phyloP scores from a whole-genome alignment of 2,113 vertebrate genomes.

The Mystacornis crossleyi region DNA sequence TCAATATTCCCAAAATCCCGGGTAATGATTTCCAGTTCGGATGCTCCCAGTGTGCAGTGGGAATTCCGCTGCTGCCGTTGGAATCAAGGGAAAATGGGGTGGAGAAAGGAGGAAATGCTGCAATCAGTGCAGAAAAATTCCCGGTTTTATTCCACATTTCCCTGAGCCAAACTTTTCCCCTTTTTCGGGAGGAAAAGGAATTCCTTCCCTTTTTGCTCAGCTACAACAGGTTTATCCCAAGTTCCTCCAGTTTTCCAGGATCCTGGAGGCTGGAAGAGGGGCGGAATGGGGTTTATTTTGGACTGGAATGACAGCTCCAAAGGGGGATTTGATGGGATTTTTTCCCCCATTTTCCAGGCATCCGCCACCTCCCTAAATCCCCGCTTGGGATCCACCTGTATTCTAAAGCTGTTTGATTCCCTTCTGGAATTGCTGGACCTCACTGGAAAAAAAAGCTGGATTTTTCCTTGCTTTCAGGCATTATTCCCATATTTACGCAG shows the following conservation, averaged over 20 bases:
- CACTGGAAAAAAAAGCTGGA: rapidly evolving
- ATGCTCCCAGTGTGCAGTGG: conserved; percentile 12
- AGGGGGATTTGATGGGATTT: rapidly evolving
- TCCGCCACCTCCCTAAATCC: background rate
- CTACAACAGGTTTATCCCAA: conserved; percentile 55
- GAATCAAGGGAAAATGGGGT: conserved; percentile 67
- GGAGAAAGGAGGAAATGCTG: conserved; percentile 71
- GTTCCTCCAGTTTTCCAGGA: background rate
- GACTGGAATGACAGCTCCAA: background rate
- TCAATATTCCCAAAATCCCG: conserved; percentile 67
- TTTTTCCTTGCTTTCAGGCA: background rate
- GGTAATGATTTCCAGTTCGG: conserved; percentile 78
- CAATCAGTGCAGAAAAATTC: conserved; percentile 72
- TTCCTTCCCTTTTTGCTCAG: conserved; percentile 28
- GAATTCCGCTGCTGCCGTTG: conserved; percentile 17
- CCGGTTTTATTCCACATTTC: conserved; percentile 66
- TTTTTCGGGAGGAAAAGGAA: conserved; percentile 60
- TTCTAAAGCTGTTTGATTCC: background rate
- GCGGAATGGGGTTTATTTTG: conserved; percentile 9
- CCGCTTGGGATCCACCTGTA: rapidly evolving
- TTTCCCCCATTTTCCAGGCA: background rate
- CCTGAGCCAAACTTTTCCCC: conserved; percentile 70
- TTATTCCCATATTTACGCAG: background rate
- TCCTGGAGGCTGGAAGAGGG: background rate
- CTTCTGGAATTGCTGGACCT: background rate